These are phyloP conservation scores for Mastacembelus armatus DNA, from an alignment of 2,797 vertebrate species.

Conservation along the genomic window DNA sequence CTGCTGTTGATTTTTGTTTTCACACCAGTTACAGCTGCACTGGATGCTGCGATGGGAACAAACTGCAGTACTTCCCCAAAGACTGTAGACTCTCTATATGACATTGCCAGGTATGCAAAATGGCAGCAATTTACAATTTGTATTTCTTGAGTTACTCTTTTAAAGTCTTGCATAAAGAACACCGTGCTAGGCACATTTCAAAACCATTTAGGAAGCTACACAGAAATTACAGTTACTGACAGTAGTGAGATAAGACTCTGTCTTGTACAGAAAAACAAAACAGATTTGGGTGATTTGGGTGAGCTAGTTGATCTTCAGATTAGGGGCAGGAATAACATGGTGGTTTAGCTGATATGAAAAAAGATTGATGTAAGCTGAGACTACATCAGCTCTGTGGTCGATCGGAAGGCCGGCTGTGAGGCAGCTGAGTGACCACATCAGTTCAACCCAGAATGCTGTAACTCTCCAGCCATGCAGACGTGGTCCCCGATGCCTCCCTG, in stretches of 20 bases:
- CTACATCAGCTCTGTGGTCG: neutral
- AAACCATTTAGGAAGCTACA: too few relatives aligned
- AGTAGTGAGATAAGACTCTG: too few relatives aligned
- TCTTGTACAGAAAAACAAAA: too few relatives aligned
- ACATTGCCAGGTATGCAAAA: slow-evolving; percentile 25
- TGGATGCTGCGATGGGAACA: slow-evolving; percentile 19
- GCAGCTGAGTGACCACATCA: neutral
- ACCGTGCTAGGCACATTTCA: too few relatives aligned
- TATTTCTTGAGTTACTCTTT: too few relatives aligned
- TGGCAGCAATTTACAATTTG: neutral
- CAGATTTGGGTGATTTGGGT: neutral
- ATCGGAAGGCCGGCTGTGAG: neutral
- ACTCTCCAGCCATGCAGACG: slow-evolving; percentile 31
- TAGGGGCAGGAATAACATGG: neutral
- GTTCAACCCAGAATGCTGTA: neutral
- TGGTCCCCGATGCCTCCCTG: slow-evolving; percentile 31
- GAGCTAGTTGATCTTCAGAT: neutral
- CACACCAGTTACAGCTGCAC: neutral
- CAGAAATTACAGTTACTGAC: too few relatives aligned
- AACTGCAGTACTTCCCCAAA: slow-evolving; percentile 32
- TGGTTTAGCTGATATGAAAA: neutral
- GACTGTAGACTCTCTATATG: slow-evolving; percentile 20
- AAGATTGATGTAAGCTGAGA: neutral
- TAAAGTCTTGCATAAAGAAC: too few relatives aligned
- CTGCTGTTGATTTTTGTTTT: neutral